A percentile compares a stretch with the other conserved stretches of the same genome.
These are phyloP conservation scores for Proisotoma minuta DNA, from an alignment of 2,888 invertebrate genomes.

Conservation along the genomic window DNA sequence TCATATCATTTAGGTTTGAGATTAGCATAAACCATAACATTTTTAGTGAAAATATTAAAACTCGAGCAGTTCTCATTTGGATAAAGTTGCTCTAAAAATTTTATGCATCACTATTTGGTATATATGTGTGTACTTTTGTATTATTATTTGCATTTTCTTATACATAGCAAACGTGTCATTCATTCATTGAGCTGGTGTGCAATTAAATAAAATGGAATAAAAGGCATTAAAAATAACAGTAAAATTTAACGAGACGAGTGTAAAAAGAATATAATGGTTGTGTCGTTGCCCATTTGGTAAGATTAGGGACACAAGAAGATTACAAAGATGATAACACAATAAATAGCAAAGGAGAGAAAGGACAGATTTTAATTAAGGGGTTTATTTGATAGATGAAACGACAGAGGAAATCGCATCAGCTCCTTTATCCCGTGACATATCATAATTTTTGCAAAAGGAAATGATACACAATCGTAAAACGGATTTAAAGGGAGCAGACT, in stretches of 20 bases:
- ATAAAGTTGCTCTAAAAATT: not conserved
- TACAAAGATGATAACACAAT: not conserved
- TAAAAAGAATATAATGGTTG: not conserved
- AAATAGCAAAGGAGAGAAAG: not conserved
- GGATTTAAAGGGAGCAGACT: no score
- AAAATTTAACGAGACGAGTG: conserved; percentile 5
- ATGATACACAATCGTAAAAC: no score
- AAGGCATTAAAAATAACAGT: not conserved
- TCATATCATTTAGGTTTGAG: no score
- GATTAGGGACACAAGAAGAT: not conserved
- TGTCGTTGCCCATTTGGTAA: not conserved
- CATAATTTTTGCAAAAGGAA: not conserved
- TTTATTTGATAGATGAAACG: not conserved
- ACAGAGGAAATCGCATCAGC: not conserved
- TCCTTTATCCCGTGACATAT: not conserved
- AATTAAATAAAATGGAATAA: not conserved
- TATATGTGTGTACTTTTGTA: not conserved
- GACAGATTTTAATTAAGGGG: not conserved
- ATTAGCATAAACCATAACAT: no score
- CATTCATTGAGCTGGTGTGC: not conserved
- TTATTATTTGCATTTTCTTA: no score
- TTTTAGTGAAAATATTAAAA: not conserved
- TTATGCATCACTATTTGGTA: not conserved
- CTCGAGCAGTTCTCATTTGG: not conserved
- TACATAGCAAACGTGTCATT: no score